Evolutionary conservation across 2,113 vertebrate genomes (phyloP), one percentile per base, ranked within the genome.

Genomic region (Elgaria multicarinata): DNA sequence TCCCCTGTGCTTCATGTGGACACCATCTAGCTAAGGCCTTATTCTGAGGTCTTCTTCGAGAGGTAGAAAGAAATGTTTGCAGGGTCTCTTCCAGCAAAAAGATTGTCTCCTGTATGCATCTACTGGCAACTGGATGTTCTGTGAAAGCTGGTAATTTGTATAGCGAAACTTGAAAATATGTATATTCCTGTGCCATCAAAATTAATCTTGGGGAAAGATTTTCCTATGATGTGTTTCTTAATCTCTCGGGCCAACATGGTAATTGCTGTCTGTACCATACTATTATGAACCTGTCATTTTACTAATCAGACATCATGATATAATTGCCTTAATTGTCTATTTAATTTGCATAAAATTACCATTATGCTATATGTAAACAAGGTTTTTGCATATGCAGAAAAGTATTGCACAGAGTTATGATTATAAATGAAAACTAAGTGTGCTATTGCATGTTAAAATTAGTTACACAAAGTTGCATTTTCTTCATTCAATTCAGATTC

Each of bases 291-390:
- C 10, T 87, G 24, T 39, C n/a, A 87, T 80, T 71, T 80, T 80
- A 50, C 46, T 71, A 80, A 80, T 71, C 76, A 71, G 24, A 55
- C 46, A 87, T 53, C 64, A 71, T 28, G n/a, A 87, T 71, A 53
- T 87, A 87, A 71, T 87, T 79, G 76, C 75, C 31, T 39, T 16
- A 78, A 53, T 87, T 79, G 3, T 28, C 42, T 67, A 75, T 42
- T 71, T 80, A 36, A 80, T 80, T 71, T 80, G 44, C 64, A 87
- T 87, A 79, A 80, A 10, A 42, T 87, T 79, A 69, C 33, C 33
- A 53, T 69, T 87, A 87, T 53, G 31, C 31, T 67, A 31, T 80
- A 22, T 55, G 86, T 87, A 69, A 53, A 74, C 69, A 74, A 74
- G 67, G 22, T 58, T 36, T 74, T 72, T 85, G 46, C 69, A 85